Base-by-base conservation (phyloP, 1,140 invertebrate genomes). In the Scaptomyza hsui region DNA sequence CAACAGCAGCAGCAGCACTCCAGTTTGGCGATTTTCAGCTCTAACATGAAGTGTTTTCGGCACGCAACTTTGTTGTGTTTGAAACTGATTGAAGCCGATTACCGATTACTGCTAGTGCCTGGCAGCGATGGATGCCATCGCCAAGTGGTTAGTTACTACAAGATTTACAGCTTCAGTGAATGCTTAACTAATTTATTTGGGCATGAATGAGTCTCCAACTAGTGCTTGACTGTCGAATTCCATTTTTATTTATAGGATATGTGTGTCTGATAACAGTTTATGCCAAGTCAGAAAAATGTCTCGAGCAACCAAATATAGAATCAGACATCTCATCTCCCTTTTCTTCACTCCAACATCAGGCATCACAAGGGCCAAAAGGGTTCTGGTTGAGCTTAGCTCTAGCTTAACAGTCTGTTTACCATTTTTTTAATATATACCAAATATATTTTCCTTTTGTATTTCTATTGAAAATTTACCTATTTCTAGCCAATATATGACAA, bases 61-160 rank as follows among this genome's bases (percentile, higher is more conserved):
- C 81, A 85, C 81, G 81, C 81, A 85, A 85, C 56, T 65, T 47
- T 29, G 15, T 42, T 71, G 39, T 56, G 61, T 56, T 70, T 64
- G 35, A 37, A 26, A n/a, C 24, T 44, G 51, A 41, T 7, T 29
- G 26, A n/a, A n/a, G n/a, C 9, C 26, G 26, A 29, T 65, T 57
- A 41, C 49, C 19, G 26, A 18, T 19, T 35, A 10, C 32, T 24
- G 21, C n/a, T 6, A 21, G 9, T n/a, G 35, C 57, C 57, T 48
- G 49, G 15, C 15, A 21, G 12, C 29, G n/a, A 44, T 52, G 39
- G 16, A 56, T 35, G 63, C 24, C 55, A 35, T 9, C 18, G 4
- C 7, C 16, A 52, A 44, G 29, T 63, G 16, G 26, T 15, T 35
- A 19, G 41, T 15, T 44, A 42, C 32, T 45, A 26, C 18, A 13